These are phyloP conservation scores for Octodon degus DNA, from an alignment of 2,113 vertebrate species.

Conservation along the genomic window DNA sequence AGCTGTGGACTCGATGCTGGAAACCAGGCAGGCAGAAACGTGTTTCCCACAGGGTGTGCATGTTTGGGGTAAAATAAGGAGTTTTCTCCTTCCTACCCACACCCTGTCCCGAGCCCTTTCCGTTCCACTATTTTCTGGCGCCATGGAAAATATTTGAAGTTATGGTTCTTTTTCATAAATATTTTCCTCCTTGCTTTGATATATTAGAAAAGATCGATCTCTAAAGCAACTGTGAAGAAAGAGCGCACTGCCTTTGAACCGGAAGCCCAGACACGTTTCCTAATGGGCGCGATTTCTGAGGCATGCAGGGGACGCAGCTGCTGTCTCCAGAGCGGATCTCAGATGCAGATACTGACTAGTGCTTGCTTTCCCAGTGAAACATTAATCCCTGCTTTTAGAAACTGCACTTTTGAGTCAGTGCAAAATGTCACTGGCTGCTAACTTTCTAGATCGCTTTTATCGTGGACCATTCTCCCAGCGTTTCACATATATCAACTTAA, in stretches of 20 bases:
- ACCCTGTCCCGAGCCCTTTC: neutral
- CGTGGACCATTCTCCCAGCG: neutral
- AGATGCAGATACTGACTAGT: conserved; percentile 8
- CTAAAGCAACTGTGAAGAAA: conserved; percentile 36
- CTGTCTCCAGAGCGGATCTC: neutral
- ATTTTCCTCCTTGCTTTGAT: conserved; percentile 44
- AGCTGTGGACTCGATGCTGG: neutral
- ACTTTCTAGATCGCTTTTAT: conserved; percentile 27
- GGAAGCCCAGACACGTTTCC: conserved; percentile 12
- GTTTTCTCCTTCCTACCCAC: neutral
- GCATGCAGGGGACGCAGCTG: neutral
- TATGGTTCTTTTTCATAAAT: neutral
- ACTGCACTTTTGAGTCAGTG: conserved; percentile 49
- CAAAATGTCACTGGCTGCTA: neutral
- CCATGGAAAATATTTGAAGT: conserved; percentile 50
- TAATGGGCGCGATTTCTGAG: neutral
- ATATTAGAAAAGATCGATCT: conserved; percentile 13
- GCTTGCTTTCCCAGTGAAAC: neutral
- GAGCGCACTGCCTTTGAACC: conserved; percentile 28
- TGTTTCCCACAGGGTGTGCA: conserved; percentile 26
- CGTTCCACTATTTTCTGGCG: conserved; percentile 3
- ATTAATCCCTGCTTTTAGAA: conserved; percentile 14
- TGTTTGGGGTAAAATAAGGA: neutral
- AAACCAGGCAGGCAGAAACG: neutral
- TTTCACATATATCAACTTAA: neutral